Conservation (phyloP, 2,113 vertebrate species). For the Eubucco bourcierii region DNA sequence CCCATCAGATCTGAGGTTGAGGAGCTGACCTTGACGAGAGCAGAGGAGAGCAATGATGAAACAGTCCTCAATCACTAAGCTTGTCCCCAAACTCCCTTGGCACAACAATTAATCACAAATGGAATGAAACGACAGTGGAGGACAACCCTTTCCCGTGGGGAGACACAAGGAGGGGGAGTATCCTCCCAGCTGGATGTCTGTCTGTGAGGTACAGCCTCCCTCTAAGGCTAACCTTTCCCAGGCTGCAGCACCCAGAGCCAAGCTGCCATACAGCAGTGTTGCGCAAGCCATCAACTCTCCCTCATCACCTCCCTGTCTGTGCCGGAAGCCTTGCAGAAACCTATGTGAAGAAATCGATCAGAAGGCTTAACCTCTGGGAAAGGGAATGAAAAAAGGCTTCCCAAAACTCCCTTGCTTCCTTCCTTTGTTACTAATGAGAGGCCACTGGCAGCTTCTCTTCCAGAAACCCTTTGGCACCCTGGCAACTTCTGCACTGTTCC, state of each 20-base stretch:
- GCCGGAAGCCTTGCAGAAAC: slow-evolving; percentile 9
- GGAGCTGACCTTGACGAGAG: neutral
- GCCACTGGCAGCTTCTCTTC: neutral
- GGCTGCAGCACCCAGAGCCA: neutral
- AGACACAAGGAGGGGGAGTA: neutral
- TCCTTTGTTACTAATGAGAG: neutral
- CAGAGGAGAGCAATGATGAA: neutral
- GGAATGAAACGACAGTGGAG: neutral
- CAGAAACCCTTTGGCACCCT: neutral
- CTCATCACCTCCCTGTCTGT: neutral
- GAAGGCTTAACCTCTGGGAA: neutral
- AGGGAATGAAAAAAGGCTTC: neutral
- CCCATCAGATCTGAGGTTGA: neutral
- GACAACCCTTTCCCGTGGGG: neutral
- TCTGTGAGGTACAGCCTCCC: neutral
- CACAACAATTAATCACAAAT: neutral
- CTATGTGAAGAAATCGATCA: neutral
- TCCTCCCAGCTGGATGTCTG: neutral
- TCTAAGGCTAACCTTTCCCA: neutral
- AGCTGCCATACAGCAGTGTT: neutral
- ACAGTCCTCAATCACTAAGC: neutral
- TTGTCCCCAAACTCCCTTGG: neutral
- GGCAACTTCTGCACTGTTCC: neutral
- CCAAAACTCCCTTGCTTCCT: neutral
- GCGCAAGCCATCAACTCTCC: neutral